phyloP scores from a whole-genome alignment of 2,797 vertebrate species.

The Tragelaphus eurycerus region DNA sequence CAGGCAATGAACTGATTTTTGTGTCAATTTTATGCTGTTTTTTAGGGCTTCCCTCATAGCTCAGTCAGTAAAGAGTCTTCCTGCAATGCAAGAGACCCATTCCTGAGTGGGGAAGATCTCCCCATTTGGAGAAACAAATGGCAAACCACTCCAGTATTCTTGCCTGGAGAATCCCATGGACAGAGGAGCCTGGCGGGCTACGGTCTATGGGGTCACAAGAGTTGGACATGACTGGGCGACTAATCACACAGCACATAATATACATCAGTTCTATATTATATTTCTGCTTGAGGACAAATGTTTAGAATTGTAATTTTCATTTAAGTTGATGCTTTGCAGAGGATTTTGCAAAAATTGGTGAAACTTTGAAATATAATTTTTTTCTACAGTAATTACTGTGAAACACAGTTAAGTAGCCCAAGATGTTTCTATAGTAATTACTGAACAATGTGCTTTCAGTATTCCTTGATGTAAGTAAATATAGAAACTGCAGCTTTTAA shows the following conservation, averaged over 20 bases:
- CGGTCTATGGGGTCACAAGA: not conserved
- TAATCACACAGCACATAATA: not conserved
- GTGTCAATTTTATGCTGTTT: not conserved
- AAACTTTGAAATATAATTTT: conserved; percentile 10
- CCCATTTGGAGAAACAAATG: not conserved
- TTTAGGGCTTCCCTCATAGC: not conserved
- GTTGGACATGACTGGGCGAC: not conserved
- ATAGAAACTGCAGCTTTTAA: not conserved
- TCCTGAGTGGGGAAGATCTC: not conserved
- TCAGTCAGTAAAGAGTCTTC: too few species aligned
- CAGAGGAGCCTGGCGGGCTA: not conserved
- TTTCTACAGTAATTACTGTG: not conserved
- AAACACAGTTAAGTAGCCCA: not conserved
- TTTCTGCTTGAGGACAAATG: conserved; percentile 3
- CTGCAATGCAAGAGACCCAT: not conserved
- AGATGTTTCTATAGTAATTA: not conserved
- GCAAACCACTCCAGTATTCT: not conserved
- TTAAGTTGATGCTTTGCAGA: conserved; percentile 12
- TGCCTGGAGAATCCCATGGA: not conserved
- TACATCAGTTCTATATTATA: not conserved
- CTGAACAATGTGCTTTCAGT: not conserved
- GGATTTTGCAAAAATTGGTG: not conserved
- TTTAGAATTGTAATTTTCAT: conserved; percentile 27
- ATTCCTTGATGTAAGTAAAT: not conserved
- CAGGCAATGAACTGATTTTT: not conserved